A percentile compares a stretch with the other conserved stretches of the same genome.
phyloP scores from a whole-genome alignment of 2,113 vertebrate genomes.

The Leiothrix lutea region DNA sequence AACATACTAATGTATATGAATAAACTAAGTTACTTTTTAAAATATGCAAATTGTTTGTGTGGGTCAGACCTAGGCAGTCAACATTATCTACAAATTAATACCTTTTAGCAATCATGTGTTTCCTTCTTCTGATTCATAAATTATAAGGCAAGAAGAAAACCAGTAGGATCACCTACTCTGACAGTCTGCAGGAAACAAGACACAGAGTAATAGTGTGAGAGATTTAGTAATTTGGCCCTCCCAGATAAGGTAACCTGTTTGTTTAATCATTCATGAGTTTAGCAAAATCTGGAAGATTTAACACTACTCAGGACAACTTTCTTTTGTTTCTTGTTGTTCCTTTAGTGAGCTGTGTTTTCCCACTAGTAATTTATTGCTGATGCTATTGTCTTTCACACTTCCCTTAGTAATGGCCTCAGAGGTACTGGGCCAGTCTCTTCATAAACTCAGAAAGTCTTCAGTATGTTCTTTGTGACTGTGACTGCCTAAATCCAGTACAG shows the following conservation, averaged over 20 bases:
- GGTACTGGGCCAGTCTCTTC: background rate
- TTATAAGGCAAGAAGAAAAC: slow-evolving; percentile 29
- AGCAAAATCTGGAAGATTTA: background rate
- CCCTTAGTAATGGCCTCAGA: background rate
- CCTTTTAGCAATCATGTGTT: background rate
- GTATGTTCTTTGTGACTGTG: background rate
- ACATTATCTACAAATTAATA: slow-evolving; percentile 48
- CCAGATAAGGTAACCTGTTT: background rate
- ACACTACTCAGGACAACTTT: background rate
- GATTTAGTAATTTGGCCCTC: background rate
- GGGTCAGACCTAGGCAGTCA: slow-evolving; percentile 21
- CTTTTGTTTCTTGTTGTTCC: background rate
- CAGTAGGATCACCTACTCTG: background rate
- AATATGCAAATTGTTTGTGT: background rate
- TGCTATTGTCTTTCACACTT: background rate
- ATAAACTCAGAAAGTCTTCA: background rate
- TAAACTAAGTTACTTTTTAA: background rate
- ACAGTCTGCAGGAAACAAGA: background rate
- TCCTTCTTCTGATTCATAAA: slow-evolving; percentile 62
- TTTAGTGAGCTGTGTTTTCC: background rate
- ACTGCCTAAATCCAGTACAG: background rate
- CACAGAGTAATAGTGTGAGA: background rate
- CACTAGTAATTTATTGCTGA: background rate
- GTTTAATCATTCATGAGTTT: background rate
- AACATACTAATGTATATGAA: background rate